phyloP scores from a whole-genome alignment of 1,140 invertebrate genomes.

The Maniola jurtina region DNA sequence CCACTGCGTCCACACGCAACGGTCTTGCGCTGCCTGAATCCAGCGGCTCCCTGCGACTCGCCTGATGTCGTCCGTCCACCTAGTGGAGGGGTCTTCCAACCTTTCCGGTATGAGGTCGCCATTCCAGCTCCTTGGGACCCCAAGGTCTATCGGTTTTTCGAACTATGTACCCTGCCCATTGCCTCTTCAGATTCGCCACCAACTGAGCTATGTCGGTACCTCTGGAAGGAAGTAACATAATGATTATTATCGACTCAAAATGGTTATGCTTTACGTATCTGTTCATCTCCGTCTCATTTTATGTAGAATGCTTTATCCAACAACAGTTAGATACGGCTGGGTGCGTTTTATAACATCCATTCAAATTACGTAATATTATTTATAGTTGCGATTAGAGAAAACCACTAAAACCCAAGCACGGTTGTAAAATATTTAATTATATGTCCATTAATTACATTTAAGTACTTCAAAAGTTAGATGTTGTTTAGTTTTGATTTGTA shows the following conservation, averaged over 20 bases:
- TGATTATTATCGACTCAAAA: not conserved
- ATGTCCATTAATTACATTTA: not conserved
- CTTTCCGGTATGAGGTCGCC: too few species aligned
- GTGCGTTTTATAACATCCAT: conserved; percentile 21
- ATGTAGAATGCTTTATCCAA: conserved; percentile 19
- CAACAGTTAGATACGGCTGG: conserved; percentile 18
- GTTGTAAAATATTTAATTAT: not conserved
- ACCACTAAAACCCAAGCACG: not conserved
- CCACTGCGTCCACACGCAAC: too few species aligned
- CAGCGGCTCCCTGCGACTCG: too few species aligned
- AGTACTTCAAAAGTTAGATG: not conserved
- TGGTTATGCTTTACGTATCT: conserved; percentile 19
- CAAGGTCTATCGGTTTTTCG: too few species aligned
- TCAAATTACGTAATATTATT: conserved; percentile 21
- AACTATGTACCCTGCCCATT: too few species aligned
- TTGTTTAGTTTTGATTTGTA: not conserved
- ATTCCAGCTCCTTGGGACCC: too few species aligned
- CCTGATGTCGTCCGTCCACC: too few species aligned
- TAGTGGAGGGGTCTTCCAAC: too few species aligned
- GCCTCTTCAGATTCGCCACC: too few species aligned
- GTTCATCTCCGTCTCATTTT: conserved; percentile 18
- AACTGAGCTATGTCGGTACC: not conserved
- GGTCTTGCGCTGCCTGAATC: too few species aligned
- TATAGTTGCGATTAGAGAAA: conserved; percentile 1
- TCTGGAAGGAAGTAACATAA: not conserved